These are phyloP conservation scores for Pseudomyrmex dendroicus DNA, from an alignment of 1,140 invertebrate species.

Conservation along the genomic window DNA sequence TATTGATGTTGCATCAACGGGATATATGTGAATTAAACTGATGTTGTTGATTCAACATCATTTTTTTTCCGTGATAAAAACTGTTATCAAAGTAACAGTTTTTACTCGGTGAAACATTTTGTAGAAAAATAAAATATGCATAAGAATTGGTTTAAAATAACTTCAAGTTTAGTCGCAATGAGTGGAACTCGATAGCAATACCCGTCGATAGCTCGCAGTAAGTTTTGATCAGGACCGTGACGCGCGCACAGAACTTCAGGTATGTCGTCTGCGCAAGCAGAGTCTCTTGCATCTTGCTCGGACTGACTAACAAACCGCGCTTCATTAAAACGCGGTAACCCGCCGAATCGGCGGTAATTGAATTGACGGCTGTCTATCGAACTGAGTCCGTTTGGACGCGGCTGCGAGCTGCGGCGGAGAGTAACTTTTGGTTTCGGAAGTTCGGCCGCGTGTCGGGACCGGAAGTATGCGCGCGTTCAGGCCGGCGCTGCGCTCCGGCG, in stretches of 20 bases:
- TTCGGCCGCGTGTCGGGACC: slow-evolving; percentile 71
- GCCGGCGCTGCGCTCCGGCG: slow-evolving; percentile 55
- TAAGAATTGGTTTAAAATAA: not conserved
- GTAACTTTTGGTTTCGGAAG: slow-evolving; percentile 72
- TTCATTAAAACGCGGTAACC: slow-evolving; percentile 77
- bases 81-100: not conserved
- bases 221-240: slow-evolving; percentile 51
- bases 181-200: not conserved
- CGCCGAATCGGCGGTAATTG: slow-evolving; percentile 76
- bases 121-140: not conserved
- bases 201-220: not conserved
- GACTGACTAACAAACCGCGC: slow-evolving; percentile 67
- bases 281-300: slow-evolving; percentile 28
- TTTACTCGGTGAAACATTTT: not conserved
- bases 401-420: slow-evolving; percentile 35
- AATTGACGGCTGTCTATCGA: slow-evolving; percentile 74
- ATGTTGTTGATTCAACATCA: too few species aligned
- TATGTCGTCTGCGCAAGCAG: slow-evolving; percentile 16
- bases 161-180: not conserved
- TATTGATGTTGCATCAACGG: too few species aligned
- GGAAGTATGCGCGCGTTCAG: slow-evolving; percentile 66
- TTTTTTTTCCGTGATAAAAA: too few species aligned
- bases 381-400: slow-evolving; percentile 48
- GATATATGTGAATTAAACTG: too few species aligned
- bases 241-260: slow-evolving; percentile 1